These are phyloP conservation scores for Cossypha niveicapilla DNA, from an alignment of 2,797 vertebrate species.

Conservation along the genomic window DNA sequence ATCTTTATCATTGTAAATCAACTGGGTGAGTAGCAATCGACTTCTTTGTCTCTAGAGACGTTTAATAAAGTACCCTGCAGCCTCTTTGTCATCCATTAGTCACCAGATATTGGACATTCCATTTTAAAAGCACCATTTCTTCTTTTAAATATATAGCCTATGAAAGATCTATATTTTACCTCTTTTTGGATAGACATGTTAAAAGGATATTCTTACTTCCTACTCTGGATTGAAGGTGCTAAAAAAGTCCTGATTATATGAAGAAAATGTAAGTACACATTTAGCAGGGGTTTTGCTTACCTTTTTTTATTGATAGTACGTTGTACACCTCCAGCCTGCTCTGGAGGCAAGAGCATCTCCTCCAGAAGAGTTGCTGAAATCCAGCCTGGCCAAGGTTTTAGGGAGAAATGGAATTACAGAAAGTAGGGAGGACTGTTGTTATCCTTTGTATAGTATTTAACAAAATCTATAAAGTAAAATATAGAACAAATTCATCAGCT, in stretches of 20 bases:
- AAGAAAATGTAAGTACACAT: neutral
- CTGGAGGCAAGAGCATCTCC: neutral
- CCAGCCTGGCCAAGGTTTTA: neutral
- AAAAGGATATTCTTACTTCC: conserved; percentile 6
- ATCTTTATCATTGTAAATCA: conserved; percentile 57
- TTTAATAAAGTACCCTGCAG: conserved; percentile 44
- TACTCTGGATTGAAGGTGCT: neutral
- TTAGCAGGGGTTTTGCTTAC: neutral
- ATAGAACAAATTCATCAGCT: neutral
- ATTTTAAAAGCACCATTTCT: conserved; percentile 52
- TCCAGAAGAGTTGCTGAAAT: neutral
- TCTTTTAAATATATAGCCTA: conserved; percentile 35
- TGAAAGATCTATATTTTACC: conserved; percentile 26
- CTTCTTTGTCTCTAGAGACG: conserved; percentile 42
- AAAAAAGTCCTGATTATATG: neutral
- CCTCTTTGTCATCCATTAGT: conserved; percentile 55
- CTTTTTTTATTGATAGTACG: neutral
- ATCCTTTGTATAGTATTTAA: neutral
- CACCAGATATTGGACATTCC: conserved; percentile 46
- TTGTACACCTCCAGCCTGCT: neutral
- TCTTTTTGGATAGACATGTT: neutral
- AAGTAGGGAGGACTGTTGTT: neutral
- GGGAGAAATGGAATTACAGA: neutral
- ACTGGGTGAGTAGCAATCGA: conserved; percentile 34
- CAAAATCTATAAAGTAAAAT: neutral